Evolutionary conservation across 1,140 invertebrate genomes (phyloP).

Genomic region (Halotydeus destructor): DNA sequence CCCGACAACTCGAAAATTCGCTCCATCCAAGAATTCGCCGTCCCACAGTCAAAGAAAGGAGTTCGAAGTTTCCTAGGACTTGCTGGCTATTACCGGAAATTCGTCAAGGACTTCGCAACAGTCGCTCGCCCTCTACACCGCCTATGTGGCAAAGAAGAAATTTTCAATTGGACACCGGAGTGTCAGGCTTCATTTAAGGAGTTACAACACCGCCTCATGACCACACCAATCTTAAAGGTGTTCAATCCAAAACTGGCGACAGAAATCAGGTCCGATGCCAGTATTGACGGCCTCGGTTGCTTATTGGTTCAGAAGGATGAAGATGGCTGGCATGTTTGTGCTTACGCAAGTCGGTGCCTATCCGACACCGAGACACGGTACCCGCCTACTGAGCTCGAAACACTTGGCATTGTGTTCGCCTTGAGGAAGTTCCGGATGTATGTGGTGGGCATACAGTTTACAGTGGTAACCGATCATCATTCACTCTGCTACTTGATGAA

Average conservation of each 20-base stretch:
- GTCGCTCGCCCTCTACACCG: slow-evolving; percentile 14
- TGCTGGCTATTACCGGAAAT: slow-evolving; percentile 11
- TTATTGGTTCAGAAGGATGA: background rate
- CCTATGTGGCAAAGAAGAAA: slow-evolving; percentile 2
- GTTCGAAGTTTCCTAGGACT: slow-evolving; percentile 28
- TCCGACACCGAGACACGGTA: slow-evolving; percentile 23
- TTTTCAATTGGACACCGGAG: slow-evolving; percentile 3
- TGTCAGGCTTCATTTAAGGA: background rate
- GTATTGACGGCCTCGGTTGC: background rate
- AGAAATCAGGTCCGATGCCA: slow-evolving; percentile 3
- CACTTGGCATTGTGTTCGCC: slow-evolving; percentile 23
- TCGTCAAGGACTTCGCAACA: slow-evolving; percentile 19
- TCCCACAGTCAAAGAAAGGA: slow-evolving; percentile 11
- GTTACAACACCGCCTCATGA: background rate
- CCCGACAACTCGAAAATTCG: background rate
- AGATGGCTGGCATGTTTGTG: slow-evolving; percentile 3
- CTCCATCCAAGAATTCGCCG: background rate
- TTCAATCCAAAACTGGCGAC: background rate
- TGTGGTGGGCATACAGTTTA: slow-evolving; percentile 27
- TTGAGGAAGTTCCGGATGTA: slow-evolving; percentile 23
- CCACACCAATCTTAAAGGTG: background rate
- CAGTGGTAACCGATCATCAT: slow-evolving; percentile 30
- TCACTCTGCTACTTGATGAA: slow-evolving; percentile 26
- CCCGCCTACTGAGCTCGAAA: slow-evolving; percentile 26
- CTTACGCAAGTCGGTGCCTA: slow-evolving; percentile 13